Base-by-base conservation (phyloP, 1,140 invertebrate species). In the Meteorus sp. region DNA sequence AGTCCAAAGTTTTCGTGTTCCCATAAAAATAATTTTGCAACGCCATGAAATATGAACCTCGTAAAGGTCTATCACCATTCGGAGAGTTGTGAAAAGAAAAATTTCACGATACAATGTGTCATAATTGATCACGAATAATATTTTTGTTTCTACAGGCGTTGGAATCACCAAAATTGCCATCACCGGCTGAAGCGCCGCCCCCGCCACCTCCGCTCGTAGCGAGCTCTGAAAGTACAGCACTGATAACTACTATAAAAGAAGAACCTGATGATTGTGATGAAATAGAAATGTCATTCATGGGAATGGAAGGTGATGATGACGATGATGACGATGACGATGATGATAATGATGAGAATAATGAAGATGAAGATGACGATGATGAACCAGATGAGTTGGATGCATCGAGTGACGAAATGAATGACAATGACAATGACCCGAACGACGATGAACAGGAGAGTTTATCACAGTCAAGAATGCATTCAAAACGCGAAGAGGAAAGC, bases 231-330 rank as follows among this genome's bases (percentile, higher is more conserved):
- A 65, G 73, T 57, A 68, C 67, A 1, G 41, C 63, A 23, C 64
- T 75, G 39, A 33, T 77, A 44, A 67, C 72, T 15, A 70, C 75
- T 39, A 79, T 79, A 1, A 79, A 79, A 61, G 71, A 79, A 56
- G 78, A 79, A 62, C 77, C 78, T 1, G 58, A 68, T 8, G 77
- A 80, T 60, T 79, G 79, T 39, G 76, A 79, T 41, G 76, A 79
- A 60, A 69, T 76, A 56, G 63, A 72, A 31, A 65, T 68, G 61
- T 50, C 62, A 2, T 62, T 47, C 15, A 62, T 67, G 8, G 55
- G 51, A 11, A 60, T 64, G 53, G 60, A 63, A 2, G 65, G 66
- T 51, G 58, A 62, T 1, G 63, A 65, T 9, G 64, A 69, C 15
- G 67, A 66, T 44, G 62, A 65, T 41, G 66, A 63, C 13, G 65